Evolutionary conservation across 2,797 vertebrate species (phyloP).

Genomic region (Cheracebus regulus): DNA sequence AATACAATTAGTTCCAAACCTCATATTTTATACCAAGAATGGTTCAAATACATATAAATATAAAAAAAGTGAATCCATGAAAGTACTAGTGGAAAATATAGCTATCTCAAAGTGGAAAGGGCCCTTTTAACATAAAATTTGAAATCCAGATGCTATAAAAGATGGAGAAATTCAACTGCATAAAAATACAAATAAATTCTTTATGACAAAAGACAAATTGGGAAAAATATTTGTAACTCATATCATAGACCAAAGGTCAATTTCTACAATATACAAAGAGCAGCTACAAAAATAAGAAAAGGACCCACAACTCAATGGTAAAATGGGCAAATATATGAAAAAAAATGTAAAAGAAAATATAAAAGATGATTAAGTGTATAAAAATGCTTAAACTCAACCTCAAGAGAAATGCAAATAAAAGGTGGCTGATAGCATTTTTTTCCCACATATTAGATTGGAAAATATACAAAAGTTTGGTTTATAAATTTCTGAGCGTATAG

Average conservation of each 20-base stretch:
- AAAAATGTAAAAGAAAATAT: background rate
- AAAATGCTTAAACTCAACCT: background rate
- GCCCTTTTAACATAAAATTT: constrained; percentile 4
- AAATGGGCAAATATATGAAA: background rate
- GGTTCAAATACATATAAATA: background rate
- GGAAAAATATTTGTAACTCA: background rate
- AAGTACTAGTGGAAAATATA: background rate
- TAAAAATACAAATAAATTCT: background rate
- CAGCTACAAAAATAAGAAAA: background rate
- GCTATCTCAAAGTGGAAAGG: background rate
- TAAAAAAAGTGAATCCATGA: background rate
- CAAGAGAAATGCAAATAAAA: background rate
- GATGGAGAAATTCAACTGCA: background rate
- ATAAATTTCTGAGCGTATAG: background rate
- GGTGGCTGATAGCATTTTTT: background rate
- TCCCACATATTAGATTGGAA: background rate
- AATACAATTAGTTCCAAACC: background rate
- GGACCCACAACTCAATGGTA: background rate
- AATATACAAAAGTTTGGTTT: background rate
- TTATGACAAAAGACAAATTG: background rate
- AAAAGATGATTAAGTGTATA: background rate
- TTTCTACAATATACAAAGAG: background rate
- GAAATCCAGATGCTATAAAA: background rate
- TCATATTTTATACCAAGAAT: background rate
- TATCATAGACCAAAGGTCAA: background rate